These are phyloP conservation scores for Platalea minor DNA, from an alignment of 2,797 vertebrate genomes.

Conservation along the genomic window DNA sequence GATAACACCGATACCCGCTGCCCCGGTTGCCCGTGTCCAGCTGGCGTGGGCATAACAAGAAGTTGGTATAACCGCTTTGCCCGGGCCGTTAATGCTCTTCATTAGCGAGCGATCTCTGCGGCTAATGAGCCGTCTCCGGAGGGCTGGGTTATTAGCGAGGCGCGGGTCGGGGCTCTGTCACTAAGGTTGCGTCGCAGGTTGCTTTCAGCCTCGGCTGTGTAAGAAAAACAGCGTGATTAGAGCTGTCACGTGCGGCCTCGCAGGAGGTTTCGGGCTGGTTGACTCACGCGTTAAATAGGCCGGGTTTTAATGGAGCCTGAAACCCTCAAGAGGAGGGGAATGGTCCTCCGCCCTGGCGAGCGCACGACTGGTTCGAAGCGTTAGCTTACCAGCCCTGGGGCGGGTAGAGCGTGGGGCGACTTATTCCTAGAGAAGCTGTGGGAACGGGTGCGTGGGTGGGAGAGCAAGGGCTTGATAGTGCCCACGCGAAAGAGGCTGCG, in stretches of 20 bases:
- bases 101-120: neutral
- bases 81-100: neutral
- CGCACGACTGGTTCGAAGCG: neutral
- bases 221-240: neutral
- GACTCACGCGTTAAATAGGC: neutral
- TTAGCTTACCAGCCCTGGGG: neutral
- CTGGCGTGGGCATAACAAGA: neutral
- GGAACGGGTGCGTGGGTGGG: neutral
- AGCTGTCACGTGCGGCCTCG: neutral
- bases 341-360: rapidly evolving
- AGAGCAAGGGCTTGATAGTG: neutral
- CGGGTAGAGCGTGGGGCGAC: neutral
- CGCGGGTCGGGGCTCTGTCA: neutral
- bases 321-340: neutral
- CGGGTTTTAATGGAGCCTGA: neutral
- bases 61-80: neutral
- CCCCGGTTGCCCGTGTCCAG: neutral
- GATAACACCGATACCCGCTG: neutral
- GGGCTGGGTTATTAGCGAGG: neutral
- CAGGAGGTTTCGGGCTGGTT: neutral
- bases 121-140: neutral
- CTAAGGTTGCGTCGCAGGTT: neutral
- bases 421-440: neutral
- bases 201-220: neutral
- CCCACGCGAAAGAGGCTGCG: rapidly evolving